Base-by-base conservation (phyloP, 2,888 invertebrate species). In the Xanthorhoe spadicearia region DNA sequence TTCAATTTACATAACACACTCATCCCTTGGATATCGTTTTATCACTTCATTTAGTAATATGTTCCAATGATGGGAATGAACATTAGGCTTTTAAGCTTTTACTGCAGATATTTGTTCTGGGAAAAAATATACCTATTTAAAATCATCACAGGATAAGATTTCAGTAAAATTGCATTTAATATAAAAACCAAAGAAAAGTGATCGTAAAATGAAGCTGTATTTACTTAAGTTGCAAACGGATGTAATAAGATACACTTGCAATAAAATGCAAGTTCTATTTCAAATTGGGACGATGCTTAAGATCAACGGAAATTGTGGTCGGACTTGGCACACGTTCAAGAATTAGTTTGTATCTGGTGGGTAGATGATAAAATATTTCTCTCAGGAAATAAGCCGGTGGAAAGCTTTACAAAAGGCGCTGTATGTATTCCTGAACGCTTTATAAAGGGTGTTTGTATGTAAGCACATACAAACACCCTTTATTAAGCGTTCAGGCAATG, bases 311-410 rank as follows among this genome's bases (percentile, higher is more conserved):
- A 81, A 79, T 77, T 74, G 77, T 74, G 74, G 77, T 68, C 73
- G 62, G 69, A 77, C 74, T 83, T 84, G 84, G 84, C 83, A 75
- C 70, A 75, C 73, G 74, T 80, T 83, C 83, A 84, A 83, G 80
- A 81, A 80, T 81, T 79, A 82, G 74, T 76, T 75, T 73, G 74
- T 75, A 78, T 76, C 68, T 70, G 61, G 72, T 70, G 75, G 72
- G 62, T 68, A 68, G 60, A 69, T 66, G 70, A 69, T 74, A 69
- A 74, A 74, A 74, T 69, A 72, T 72, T 69, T 59, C 66, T 64
- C 56, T 6, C 70, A 69, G 72, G 70, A 74, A 74, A 72, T 72
- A 67, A 71, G 61, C 53, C 32, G 51, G 54, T 48, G 60, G 53
- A 65, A 61, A 62, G 63, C 66, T 50, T 43, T 61, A 17, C 17